Percentiles rank a stretch among this genome's conserved stretches.
phyloP scores from a whole-genome alignment of 2,888 invertebrate species.

The Sphaerophoria taeniata region DNA sequence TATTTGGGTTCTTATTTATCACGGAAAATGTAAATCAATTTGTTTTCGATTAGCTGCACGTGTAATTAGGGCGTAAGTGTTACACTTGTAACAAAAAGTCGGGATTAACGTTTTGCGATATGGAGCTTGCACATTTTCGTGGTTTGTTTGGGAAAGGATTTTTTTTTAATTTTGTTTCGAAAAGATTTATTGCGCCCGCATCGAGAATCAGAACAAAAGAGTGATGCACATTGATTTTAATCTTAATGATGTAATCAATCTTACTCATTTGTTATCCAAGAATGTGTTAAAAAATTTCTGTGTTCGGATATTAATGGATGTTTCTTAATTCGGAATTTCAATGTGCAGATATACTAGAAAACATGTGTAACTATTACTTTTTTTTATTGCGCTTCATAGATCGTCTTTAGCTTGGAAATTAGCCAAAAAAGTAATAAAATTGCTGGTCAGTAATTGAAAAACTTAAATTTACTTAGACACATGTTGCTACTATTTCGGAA shows the following conservation, averaged over 20 bases:
- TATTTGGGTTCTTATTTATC: neutral
- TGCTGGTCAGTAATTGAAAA: too few species aligned
- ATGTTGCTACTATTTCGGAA: too few species aligned
- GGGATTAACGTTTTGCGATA: too few species aligned
- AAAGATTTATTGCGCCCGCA: neutral
- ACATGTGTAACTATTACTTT: too few species aligned
- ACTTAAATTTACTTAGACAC: too few species aligned
- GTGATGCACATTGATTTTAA: slow-evolving; percentile 31
- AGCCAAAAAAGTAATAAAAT: too few species aligned
- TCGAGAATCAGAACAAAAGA: slow-evolving; percentile 31
- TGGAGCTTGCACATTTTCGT: too few species aligned
- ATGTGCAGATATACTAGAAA: too few species aligned
- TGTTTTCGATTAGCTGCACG: neutral
- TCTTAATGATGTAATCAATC: slow-evolving; percentile 69
- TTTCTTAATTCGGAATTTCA: too few species aligned
- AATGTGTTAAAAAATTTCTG: neutral
- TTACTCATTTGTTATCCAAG: slow-evolving; percentile 20
- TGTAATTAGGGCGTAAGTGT: neutral
- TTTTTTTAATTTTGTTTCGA: neutral
- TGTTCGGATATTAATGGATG: too few species aligned
- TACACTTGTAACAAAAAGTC: neutral
- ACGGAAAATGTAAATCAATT: neutral
- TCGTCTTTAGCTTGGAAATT: too few species aligned
- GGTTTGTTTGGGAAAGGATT: neutral
- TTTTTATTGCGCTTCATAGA: too few species aligned